Evolutionary conservation across 1,140 invertebrate genomes (phyloP).

Genomic region (Pectinophora gossypiella): DNA sequence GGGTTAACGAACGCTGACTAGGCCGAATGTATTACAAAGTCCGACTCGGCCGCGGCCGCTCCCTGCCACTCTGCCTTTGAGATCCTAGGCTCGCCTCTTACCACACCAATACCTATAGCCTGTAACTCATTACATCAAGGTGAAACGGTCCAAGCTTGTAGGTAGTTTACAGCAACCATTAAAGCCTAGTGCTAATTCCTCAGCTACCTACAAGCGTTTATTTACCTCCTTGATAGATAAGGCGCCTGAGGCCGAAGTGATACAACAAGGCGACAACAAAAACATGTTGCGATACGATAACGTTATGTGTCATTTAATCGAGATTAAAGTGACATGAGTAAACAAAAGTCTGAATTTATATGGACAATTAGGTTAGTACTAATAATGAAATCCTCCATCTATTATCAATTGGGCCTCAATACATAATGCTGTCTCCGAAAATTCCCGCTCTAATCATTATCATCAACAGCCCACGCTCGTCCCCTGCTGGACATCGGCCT

Average conservation of each 20-base stretch:
- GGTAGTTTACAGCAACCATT: not conserved
- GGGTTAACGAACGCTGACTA: constrained; percentile 71
- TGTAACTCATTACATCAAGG: constrained; percentile 62
- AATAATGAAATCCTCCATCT: too few species aligned
- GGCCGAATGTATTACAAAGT: constrained; percentile 73
- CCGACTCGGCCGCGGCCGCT: constrained; percentile 61
- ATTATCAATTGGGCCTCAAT: too few species aligned
- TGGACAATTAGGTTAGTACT: too few species aligned
- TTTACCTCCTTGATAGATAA: not conserved
- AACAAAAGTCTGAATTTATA: too few species aligned
- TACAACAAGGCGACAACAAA: not conserved
- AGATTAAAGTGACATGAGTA: not conserved
- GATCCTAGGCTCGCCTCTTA: constrained; percentile 69
- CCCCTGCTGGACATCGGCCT: too few species aligned
- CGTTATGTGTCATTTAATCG: not conserved
- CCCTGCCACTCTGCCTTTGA: constrained; percentile 61
- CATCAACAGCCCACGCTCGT: too few species aligned
- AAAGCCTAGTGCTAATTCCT: not conserved
- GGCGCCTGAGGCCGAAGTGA: not conserved
- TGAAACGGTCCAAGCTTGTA: constrained; percentile 32
- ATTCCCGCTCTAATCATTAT: too few species aligned
- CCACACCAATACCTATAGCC: constrained; percentile 49
- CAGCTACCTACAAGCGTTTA: not conserved
- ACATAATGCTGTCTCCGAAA: too few species aligned
- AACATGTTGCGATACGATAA: too few species aligned